Percentiles rank a stretch among this genome's conserved stretches.
Conservation (phyloP, 2,888 invertebrate genomes). For the Bugula neritina region DNA sequence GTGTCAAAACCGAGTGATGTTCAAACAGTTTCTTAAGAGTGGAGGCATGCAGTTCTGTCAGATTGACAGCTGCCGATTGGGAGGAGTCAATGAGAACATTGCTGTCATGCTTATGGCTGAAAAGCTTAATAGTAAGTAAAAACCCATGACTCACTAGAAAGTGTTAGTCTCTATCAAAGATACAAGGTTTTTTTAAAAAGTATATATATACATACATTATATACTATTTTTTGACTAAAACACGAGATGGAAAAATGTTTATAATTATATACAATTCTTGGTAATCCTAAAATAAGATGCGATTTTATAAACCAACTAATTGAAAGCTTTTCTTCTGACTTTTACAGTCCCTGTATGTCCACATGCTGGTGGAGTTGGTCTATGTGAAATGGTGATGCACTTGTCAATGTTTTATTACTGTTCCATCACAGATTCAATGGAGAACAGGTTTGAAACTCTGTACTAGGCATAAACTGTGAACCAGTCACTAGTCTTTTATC, state of each 20-base stretch:
- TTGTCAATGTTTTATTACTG: slow-evolving; percentile 82
- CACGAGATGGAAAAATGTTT: too few relatives aligned
- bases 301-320: too few relatives aligned
- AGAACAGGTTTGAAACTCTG: slow-evolving; percentile 57
- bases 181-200: too few relatives aligned
- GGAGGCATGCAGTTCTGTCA: slow-evolving; percentile 79
- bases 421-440: slow-evolving; percentile 64
- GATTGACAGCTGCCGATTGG: slow-evolving; percentile 81
- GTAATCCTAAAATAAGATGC: too few relatives aligned
- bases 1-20: slow-evolving; percentile 84
- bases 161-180: too few relatives aligned
- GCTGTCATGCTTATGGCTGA: slow-evolving; percentile 82
- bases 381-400: slow-evolving; percentile 90
- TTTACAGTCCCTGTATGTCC: slow-evolving; percentile 82
- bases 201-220: too few relatives aligned
- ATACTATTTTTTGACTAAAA: too few relatives aligned
- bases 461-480: too few relatives aligned
- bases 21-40: slow-evolving; percentile 77
- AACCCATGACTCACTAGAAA: background rate
- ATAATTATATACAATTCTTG: too few relatives aligned
- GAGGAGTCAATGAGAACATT: slow-evolving; percentile 77
- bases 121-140: slow-evolving; percentile 66
- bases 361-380: slow-evolving; percentile 87
- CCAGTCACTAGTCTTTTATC: too few relatives aligned
- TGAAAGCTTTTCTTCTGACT: too few relatives aligned